Percentiles rank a stretch among this genome's conserved stretches.
phyloP scores from a whole-genome alignment of 2,113 vertebrate genomes.

The Rhinolophus sinicus region DNA sequence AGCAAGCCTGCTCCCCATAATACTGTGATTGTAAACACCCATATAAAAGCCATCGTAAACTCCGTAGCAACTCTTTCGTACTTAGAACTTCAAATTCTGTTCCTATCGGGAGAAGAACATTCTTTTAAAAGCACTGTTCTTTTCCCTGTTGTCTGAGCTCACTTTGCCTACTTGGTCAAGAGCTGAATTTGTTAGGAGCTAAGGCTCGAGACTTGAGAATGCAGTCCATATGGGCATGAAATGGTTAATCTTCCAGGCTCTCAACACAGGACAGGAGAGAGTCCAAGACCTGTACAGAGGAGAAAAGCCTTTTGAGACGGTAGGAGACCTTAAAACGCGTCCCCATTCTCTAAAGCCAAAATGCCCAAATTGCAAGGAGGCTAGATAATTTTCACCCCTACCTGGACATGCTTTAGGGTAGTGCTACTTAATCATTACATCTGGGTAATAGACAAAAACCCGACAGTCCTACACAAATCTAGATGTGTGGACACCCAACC shows the following conservation, averaged over 20 bases:
- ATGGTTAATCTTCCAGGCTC: not conserved
- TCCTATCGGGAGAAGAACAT: slow-evolving; percentile 30
- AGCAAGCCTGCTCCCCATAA: slow-evolving; percentile 45
- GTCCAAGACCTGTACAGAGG: not conserved
- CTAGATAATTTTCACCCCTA: not conserved
- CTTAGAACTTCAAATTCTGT: slow-evolving; percentile 54
- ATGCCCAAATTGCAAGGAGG: not conserved
- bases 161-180: slow-evolving; percentile 16
- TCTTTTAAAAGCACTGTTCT: slow-evolving; percentile 39
- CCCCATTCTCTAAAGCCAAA: not conserved
- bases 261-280: not conserved
- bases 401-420: not conserved
- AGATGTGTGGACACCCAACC: no score
- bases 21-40: slow-evolving; percentile 37
- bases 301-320: not conserved
- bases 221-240: not conserved
- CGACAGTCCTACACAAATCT: not conserved
- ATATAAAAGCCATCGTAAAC: slow-evolving; percentile 67
- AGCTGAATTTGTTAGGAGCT: not conserved
- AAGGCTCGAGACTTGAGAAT: not conserved
- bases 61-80: slow-evolving; percentile 35
- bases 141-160: slow-evolving; percentile 24
- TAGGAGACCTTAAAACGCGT: slow-evolving; percentile 14
- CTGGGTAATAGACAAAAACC: not conserved
- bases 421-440: slow-evolving; percentile 31